phyloP scores from a whole-genome alignment of 2,797 vertebrate genomes.

The Melopsittacus undulatus region DNA sequence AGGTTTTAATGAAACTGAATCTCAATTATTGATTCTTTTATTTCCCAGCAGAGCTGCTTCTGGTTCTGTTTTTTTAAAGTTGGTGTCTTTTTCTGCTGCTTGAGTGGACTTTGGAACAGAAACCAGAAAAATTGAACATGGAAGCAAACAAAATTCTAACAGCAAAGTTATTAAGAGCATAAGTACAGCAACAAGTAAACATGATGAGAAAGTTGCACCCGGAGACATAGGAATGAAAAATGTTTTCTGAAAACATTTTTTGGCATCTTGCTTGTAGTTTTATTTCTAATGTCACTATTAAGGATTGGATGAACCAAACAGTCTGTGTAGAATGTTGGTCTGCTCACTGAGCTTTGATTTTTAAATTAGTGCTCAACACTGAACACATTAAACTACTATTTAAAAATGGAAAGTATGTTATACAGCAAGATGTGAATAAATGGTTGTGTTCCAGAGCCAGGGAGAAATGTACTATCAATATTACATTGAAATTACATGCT shows the following conservation, averaged over 20 bases:
- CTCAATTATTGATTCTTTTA: not conserved
- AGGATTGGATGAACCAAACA: not conserved
- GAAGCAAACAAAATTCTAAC: not conserved
- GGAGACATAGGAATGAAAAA: not conserved
- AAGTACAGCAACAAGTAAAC: not conserved
- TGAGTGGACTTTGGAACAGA: constrained; percentile 33
- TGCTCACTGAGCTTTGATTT: not conserved
- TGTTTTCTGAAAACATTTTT: not conserved
- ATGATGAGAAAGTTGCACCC: not conserved
- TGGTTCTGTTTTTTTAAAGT: not conserved
- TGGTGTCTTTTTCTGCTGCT: not conserved
- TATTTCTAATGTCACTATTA: not conserved
- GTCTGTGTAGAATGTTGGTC: not conserved
- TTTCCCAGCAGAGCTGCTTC: not conserved
- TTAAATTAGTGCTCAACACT: not conserved
- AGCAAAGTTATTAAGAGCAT: not conserved
- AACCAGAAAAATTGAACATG: not conserved
- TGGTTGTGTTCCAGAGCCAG: not conserved
- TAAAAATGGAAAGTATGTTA: not conserved
- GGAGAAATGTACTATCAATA: not conserved
- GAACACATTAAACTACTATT: not conserved
- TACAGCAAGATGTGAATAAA: not conserved
- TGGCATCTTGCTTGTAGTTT: not conserved
- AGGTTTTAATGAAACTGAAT: not conserved
- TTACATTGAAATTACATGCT: not conserved